These are phyloP conservation scores for Cosmia trapezina DNA, from an alignment of 2,888 invertebrate genomes.

Conservation along the genomic window DNA sequence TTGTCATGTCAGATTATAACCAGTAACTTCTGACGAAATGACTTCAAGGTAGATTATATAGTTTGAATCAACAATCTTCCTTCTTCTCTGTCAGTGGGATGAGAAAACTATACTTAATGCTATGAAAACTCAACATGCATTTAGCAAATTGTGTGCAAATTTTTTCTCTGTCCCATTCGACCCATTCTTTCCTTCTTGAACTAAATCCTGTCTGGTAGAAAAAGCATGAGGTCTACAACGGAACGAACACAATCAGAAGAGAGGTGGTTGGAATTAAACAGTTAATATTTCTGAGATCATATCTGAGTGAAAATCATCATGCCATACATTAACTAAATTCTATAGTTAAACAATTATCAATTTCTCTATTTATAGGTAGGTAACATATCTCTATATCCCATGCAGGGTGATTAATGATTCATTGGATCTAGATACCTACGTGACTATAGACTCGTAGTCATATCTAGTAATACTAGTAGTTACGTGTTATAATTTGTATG, in stretches of 20 bases:
- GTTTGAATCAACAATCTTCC: too few species aligned
- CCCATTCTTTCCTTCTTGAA: neutral
- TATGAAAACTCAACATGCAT: neutral
- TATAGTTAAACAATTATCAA: neutral
- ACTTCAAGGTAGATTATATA: neutral
- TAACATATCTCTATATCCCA: constrained; percentile 25
- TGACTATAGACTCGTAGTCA: constrained; percentile 48
- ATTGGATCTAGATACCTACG: constrained; percentile 41
- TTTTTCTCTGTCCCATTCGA: neutral
- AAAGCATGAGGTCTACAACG: neutral
- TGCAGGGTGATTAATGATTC: constrained; percentile 24
- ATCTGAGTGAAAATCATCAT: neutral
- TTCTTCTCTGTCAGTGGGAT: neutral
- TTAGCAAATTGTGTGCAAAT: neutral
- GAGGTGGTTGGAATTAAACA: too few species aligned
- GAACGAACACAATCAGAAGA: neutral
- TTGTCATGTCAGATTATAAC: neutral
- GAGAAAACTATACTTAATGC: neutral
- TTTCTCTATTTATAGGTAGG: constrained; percentile 13
- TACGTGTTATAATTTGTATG: constrained; percentile 33
- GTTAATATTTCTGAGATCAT: neutral
- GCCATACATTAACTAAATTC: neutral
- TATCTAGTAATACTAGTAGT: constrained; percentile 33
- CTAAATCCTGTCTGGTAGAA: neutral
- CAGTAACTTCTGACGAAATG: neutral